These are phyloP conservation scores for Eurystomus glaucurus DNA, from an alignment of 2,797 vertebrate genomes.

Conservation along the genomic window DNA sequence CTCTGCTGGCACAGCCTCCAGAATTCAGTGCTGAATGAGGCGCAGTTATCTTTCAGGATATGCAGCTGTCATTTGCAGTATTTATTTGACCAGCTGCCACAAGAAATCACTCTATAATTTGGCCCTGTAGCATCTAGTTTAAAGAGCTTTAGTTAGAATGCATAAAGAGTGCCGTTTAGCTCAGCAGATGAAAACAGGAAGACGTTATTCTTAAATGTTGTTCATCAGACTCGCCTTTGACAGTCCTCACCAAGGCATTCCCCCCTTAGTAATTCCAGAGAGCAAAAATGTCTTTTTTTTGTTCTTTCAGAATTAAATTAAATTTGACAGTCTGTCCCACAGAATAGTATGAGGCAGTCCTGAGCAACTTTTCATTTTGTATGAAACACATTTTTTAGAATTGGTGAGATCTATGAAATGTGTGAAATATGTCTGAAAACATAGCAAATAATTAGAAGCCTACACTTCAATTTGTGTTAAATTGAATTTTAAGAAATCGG, in stretches of 20 bases:
- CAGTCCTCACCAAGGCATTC: neutral
- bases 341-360: neutral
- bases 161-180: neutral
- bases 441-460: neutral
- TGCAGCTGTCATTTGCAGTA: neutral
- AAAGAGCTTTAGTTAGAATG: neutral
- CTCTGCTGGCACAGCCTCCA: neutral
- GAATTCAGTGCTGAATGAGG: neutral
- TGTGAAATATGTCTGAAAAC: neutral
- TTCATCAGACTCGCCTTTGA: neutral
- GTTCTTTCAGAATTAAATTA: neutral
- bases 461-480: neutral
- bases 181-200: neutral
- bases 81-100: neutral
- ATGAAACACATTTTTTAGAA: neutral
- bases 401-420: neutral
- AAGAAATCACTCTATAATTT: neutral
- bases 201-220: neutral
- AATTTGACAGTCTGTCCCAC: neutral
- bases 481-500: neutral
- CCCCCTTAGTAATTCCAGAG: neutral
- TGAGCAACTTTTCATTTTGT: neutral
- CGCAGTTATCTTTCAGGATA: neutral
- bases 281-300: neutral
- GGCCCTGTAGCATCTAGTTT: neutral